Percentiles rank a stretch among this genome's conserved stretches.
Conservation (phyloP, 1,140 invertebrate species). For the Drosophila sp. region DNA sequence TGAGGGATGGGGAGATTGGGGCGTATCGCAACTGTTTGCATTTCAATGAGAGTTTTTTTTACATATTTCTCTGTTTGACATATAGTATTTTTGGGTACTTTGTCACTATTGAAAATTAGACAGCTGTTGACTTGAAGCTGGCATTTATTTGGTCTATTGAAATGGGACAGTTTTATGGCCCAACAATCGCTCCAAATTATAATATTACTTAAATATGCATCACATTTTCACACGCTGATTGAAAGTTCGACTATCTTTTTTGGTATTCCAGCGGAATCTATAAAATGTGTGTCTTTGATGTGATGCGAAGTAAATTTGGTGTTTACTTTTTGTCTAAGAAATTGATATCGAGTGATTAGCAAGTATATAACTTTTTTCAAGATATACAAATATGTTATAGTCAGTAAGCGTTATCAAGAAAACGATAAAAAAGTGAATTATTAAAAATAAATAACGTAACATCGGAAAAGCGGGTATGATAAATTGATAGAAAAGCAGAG, state of each 20-base stretch:
- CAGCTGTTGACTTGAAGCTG: conserved; percentile 45
- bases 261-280: conserved; percentile 1
- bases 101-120: conserved; percentile 53
- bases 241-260: conserved; percentile 19
- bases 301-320: not conserved
- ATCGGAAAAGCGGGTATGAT: too few species aligned
- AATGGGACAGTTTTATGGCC: conserved; percentile 44
- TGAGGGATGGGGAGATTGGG: not conserved
- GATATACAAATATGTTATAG: not conserved
- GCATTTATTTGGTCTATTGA: conserved; percentile 59
- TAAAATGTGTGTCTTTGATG: conserved; percentile 4
- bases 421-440: too few species aligned
- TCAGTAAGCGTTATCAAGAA: too few species aligned
- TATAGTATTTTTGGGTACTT: conserved; percentile 53
- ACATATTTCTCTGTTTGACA: conserved; percentile 43
- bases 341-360: conserved; percentile 3
- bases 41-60: conserved; percentile 56
- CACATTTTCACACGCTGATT: conserved; percentile 30
- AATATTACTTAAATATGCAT: conserved; percentile 20
- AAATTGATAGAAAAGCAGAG: too few species aligned
- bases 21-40: conserved; percentile 52
- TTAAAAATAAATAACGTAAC: too few species aligned
- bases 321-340: conserved; percentile 2
- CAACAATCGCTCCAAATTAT: conserved; percentile 36
- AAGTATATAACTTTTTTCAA: not conserved